Evolutionary conservation across 2,797 vertebrate genomes (phyloP), one percentile per base, ranked within the genome.

Genomic region (Margarornis squamiger): DNA sequence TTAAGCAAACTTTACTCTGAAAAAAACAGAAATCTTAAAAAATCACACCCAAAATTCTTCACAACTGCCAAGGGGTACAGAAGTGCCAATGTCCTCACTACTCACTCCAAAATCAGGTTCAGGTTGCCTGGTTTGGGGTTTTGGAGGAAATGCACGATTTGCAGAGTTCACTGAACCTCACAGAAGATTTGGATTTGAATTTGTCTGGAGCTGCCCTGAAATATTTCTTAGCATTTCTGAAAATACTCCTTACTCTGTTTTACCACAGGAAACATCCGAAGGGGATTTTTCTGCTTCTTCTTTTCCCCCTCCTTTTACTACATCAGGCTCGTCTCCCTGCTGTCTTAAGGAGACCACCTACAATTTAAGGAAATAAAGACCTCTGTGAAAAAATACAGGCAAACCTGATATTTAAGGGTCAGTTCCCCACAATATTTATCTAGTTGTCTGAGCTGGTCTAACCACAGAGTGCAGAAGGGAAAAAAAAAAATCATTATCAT

Each of bases 271-370:
- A 94, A 85, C 45, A 46, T 85, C 83, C 86, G 48, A 41, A 92
- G 83, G 91, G 82, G 18, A 57, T 88, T 92, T 94, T 96, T 75
- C 63, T 91, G 59, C 84, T 88, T 7, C 67, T 92, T 86, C 66
- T 92, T 76, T 84, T 18, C 1, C 30, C 32, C 18, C 16, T 61
- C 9, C 22, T 72, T 92, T 92, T 10, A 4, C 62, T 88, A 34
- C 49, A 89, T 30, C 75, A 88, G 63, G 41, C 76, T 90, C 0
- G 9, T 84, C 76, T 90, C 71, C 8, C 2, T 81, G 77, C 70
- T 74, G 41, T 73, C 83, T 93, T 88, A 79, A 90, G 89, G 83
- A 94, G 96, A 97, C 96, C 90, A 97, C 96, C 96, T 96, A 96
- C 91, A 90, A 75, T 61, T 95, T 73, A 73, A 93, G 79, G 77